A percentile compares a stretch with the other conserved stretches of the same genome.
Evolutionary conservation across 2,888 invertebrate genomes (phyloP).

Genomic region (Tolmerus cingulatus): DNA sequence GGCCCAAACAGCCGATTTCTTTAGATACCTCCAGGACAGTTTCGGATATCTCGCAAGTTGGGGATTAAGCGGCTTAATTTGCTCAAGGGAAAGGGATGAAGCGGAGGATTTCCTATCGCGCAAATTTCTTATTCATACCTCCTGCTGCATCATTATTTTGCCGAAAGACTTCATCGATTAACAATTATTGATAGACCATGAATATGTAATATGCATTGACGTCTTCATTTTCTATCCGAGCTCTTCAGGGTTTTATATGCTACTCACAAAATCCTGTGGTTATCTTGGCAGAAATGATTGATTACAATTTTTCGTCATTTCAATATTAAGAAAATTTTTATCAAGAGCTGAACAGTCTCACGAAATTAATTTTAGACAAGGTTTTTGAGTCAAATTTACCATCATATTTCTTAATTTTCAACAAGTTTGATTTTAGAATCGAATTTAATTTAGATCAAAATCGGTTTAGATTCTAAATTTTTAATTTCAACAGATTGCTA

Average conservation of each 20-base stretch:
- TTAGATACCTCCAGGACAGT: not conserved
- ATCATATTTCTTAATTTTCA: too few relatives aligned
- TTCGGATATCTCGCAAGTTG: not conserved
- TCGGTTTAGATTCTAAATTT: too few relatives aligned
- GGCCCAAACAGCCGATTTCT: not conserved
- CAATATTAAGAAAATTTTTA: too few relatives aligned
- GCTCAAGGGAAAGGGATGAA: not conserved
- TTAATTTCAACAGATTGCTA: too few relatives aligned
- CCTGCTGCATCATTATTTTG: not conserved
- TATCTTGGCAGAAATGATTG: not conserved
- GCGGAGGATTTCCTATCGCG: not conserved
- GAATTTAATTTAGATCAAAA: too few relatives aligned
- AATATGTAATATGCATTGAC: constrained; percentile 11
- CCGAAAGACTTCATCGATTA: constrained; percentile 16
- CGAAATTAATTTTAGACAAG: too few relatives aligned
- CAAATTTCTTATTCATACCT: not conserved
- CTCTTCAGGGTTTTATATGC: not conserved
- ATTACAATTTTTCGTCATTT: not conserved
- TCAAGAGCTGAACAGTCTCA: too few relatives aligned
- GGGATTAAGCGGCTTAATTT: not conserved
- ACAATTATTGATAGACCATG: constrained; percentile 6
- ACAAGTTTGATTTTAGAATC: too few relatives aligned
- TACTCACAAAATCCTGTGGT: not conserved
- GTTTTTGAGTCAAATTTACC: too few relatives aligned
- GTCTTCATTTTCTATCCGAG: not conserved